A percentile compares a stretch with the other conserved stretches of the same genome.
These are phyloP conservation scores for Volucella inanis DNA, from an alignment of 2,888 invertebrate species.

Conservation along the genomic window DNA sequence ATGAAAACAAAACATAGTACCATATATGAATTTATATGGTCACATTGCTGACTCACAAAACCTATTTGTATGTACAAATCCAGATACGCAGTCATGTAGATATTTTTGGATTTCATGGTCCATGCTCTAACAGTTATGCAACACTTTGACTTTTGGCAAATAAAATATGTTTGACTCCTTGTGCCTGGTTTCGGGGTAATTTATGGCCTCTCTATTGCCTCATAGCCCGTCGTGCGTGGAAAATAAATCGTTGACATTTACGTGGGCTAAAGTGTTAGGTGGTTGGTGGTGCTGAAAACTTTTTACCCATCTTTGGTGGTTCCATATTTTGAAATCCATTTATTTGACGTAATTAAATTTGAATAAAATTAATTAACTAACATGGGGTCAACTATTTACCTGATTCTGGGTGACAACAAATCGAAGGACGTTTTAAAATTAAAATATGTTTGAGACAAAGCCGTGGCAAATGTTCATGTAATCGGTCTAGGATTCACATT, in stretches of 20 bases:
- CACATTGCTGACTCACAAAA: no score
- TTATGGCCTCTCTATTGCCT: constrained; percentile 22
- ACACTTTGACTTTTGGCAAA: constrained; percentile 33
- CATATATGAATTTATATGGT: no score
- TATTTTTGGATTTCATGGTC: no score
- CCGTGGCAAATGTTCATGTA: no score
- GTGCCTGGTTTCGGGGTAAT: constrained; percentile 37
- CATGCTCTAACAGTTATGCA: constrained; percentile 13
- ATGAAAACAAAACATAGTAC: no score
- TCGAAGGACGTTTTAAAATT: not conserved
- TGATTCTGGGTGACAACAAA: constrained; percentile 22
- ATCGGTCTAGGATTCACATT: no score
- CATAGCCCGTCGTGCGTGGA: not conserved
- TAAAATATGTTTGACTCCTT: constrained; percentile 60
- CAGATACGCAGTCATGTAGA: no score
- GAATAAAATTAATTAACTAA: constrained; percentile 60
- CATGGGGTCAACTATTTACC: constrained; percentile 34
- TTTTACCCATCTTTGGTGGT: constrained; percentile 13
- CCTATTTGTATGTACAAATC: no score
- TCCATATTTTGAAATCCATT: constrained; percentile 34
- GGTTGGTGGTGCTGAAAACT: constrained; percentile 18
- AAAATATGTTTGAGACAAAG: no score
- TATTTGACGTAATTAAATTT: constrained; percentile 44
- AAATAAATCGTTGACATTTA: constrained; percentile 46
- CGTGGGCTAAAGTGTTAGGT: constrained; percentile 7